Evolutionary conservation across 2,888 invertebrate genomes (phyloP).

Genomic region (Tridacna crocea): DNA sequence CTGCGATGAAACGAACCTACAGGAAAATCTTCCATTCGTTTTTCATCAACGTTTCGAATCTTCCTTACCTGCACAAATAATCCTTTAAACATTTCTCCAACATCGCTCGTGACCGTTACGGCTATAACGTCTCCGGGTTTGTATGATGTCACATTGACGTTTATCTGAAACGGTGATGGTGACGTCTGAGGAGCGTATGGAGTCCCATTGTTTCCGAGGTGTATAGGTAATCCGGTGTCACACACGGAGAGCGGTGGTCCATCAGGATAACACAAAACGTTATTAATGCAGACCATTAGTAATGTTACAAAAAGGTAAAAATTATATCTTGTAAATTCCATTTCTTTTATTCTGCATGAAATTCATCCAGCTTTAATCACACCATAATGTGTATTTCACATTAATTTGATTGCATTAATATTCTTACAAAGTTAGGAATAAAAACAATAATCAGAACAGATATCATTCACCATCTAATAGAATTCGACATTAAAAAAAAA

Average conservation of each 20-base stretch:
- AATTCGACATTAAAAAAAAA: no score
- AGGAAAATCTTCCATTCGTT: conserved; percentile 19
- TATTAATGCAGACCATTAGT: not conserved
- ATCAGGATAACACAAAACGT: conserved; percentile 32
- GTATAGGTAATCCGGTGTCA: conserved; percentile 42
- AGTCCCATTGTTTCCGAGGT: conserved; percentile 30
- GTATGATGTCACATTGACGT: conserved; percentile 38
- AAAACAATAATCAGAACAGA: no score
- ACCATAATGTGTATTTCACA: no score
- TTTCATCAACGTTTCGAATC: conserved; percentile 21
- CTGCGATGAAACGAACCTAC: conserved; percentile 31
- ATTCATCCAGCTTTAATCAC: no score
- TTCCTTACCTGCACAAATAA: conserved; percentile 39
- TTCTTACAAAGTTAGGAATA: no score
- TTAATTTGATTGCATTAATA: no score
- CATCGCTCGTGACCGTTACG: conserved; percentile 31
- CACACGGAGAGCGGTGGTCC: conserved; percentile 50
- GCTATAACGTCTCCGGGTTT: conserved; percentile 42
- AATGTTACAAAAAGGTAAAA: not conserved
- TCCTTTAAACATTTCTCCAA: conserved; percentile 43
- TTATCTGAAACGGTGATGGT: conserved; percentile 46
- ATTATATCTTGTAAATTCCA: no score
- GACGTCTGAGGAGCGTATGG: conserved; percentile 34
- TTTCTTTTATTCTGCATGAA: no score
- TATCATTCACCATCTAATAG: no score